A percentile compares a stretch with the other conserved stretches of the same genome.
These are phyloP conservation scores for Nomada flava DNA, from an alignment of 2,888 invertebrate species.

Conservation along the genomic window DNA sequence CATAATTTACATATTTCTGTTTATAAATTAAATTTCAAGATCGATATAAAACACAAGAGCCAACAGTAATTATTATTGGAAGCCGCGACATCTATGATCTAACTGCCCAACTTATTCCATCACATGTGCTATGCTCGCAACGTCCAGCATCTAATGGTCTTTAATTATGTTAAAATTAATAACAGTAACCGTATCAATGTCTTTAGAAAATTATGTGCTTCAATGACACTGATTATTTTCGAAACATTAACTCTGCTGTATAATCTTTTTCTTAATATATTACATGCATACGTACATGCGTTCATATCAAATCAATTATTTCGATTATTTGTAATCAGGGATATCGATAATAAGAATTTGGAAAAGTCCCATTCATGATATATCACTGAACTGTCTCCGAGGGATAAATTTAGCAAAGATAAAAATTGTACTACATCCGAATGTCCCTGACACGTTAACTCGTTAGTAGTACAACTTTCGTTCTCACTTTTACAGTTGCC, in stretches of 20 bases:
- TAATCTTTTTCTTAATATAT: too few relatives aligned
- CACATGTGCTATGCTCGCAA: not conserved
- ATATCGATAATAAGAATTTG: not conserved
- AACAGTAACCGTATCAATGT: not conserved
- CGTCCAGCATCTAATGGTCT: not conserved
- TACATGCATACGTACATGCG: too few relatives aligned
- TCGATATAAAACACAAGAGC: not conserved
- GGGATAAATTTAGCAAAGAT: constrained; percentile 7
- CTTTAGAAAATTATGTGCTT: not conserved
- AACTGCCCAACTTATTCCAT: not conserved
- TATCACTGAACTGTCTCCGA: not conserved
- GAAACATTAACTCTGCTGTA: too few relatives aligned
- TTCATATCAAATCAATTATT: not conserved
- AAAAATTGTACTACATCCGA: constrained; percentile 13
- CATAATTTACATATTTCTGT: constrained; percentile 19
- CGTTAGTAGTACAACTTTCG: constrained; percentile 79
- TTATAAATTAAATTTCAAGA: constrained; percentile 26
- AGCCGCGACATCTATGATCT: not conserved
- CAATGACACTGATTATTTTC: too few relatives aligned
- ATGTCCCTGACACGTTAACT: constrained; percentile 82
- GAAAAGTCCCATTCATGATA: not conserved
- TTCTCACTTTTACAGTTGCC: constrained; percentile 80
- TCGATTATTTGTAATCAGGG: not conserved
- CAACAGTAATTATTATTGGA: not conserved
- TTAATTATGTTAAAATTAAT: not conserved